These are phyloP conservation scores for Benthochromis sp. DNA, from an alignment of 2,113 vertebrate species.

Conservation along the genomic window DNA sequence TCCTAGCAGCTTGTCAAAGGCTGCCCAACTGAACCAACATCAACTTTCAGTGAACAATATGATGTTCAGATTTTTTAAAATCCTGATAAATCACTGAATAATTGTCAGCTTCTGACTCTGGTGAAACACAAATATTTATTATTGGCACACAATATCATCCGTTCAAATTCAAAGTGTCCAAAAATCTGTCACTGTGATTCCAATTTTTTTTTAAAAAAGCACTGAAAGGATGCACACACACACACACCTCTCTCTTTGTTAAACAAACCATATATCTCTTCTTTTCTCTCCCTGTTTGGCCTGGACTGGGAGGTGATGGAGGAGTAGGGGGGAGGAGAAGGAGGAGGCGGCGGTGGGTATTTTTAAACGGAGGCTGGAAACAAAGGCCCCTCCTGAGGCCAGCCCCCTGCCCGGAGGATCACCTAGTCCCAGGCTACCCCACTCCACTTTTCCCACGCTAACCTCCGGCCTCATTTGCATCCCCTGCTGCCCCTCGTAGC, in stretches of 20 bases:
- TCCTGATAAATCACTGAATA: neutral
- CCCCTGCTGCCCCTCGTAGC: constrained; percentile 84
- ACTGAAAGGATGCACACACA: neutral
- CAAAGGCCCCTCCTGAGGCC: constrained; percentile 93
- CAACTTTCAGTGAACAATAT: neutral
- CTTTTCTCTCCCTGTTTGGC: constrained; percentile 58
- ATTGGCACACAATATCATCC: neutral
- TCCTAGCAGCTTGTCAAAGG: neutral
- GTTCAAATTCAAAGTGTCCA: neutral
- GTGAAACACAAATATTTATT: neutral
- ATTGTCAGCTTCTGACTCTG: neutral
- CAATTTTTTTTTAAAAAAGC: constrained; percentile 6
- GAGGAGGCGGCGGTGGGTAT: constrained; percentile 77
- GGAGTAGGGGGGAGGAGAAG: constrained; percentile 31
- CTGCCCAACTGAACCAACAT: neutral
- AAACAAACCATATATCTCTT: constrained; percentile 65
- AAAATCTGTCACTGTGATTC: neutral
- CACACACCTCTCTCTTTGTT: constrained; percentile 54
- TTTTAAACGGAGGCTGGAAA: constrained; percentile 80
- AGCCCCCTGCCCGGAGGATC: constrained; percentile 92
- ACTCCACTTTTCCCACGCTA: constrained; percentile 94
- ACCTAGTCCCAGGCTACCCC: constrained; percentile 90
- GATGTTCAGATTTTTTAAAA: neutral
- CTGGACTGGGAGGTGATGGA: constrained; percentile 50
- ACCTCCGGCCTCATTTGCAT: constrained; percentile 95